Conservation (phyloP, 2,888 invertebrate genomes). For the Orthosia cruda region DNA sequence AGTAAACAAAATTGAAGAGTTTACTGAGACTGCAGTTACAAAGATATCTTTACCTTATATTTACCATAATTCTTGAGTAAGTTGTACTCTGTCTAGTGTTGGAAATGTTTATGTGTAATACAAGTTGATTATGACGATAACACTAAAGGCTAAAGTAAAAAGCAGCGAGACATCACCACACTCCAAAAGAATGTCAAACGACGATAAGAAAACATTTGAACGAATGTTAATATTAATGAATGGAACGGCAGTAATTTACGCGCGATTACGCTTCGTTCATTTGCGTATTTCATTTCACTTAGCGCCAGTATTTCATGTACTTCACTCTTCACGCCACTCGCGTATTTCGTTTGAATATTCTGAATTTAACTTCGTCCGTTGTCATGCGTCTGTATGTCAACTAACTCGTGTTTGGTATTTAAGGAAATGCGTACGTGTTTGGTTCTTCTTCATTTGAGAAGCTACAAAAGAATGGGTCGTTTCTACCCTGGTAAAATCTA, state of each 20-base stretch:
- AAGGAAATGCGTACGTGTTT: conserved; percentile 17
- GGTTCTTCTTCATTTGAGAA: conserved; percentile 13
- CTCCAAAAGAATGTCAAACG: conserved; percentile 63
- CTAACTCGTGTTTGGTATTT: conserved; percentile 16
- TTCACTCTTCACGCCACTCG: conserved; percentile 30
- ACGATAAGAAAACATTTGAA: conserved; percentile 71
- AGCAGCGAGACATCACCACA: background rate
- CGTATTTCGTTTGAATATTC: conserved; percentile 55
- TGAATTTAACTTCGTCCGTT: conserved; percentile 51
- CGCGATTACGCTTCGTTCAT: conserved; percentile 64
- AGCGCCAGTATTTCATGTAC: conserved; percentile 42
- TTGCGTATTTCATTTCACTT: conserved; percentile 66
- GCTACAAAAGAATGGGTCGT: background rate
- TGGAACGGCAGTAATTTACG: conserved; percentile 56
- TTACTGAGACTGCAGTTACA: too few species aligned
- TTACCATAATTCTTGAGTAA: too few species aligned
- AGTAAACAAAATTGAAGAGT: too few species aligned
- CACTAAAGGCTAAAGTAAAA: background rate
- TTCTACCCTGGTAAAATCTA: background rate
- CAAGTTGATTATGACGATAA: background rate
- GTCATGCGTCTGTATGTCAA: conserved; percentile 10
- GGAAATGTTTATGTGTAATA: too few species aligned
- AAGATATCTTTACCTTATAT: too few species aligned
- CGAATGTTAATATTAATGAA: conserved; percentile 64
- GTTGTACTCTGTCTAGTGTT: background rate